Percentiles rank a stretch among this genome's conserved stretches.
Evolutionary conservation across 2,797 vertebrate species (phyloP).

Genomic region (Chaetodon trifasciatus): DNA sequence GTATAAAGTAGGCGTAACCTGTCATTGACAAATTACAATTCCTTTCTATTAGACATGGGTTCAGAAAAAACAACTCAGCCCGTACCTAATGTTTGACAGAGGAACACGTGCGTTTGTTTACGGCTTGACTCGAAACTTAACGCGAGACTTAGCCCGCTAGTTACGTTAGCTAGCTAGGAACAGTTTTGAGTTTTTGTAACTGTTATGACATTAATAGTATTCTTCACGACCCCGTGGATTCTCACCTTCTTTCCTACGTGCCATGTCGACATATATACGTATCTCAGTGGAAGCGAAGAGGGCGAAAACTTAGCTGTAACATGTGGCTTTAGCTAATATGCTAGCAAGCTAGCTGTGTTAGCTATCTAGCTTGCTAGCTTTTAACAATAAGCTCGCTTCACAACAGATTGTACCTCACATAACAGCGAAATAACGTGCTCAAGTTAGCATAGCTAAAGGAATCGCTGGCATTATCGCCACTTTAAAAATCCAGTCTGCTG

Average conservation of each 20-base stretch:
- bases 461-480: accelerated
- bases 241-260: constrained; percentile 84
- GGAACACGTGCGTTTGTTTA: constrained; percentile 78
- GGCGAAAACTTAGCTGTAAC: not conserved
- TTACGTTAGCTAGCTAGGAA: not conserved
- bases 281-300: not conserved
- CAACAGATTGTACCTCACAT: not conserved
- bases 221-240: not conserved
- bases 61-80: not conserved
- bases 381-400: not conserved
- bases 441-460: accelerated
- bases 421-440: accelerated
- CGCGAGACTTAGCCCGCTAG: constrained; percentile 38
- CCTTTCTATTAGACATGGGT: not conserved
- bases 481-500: not conserved
- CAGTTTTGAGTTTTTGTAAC: accelerated
- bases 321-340: constrained; percentile 9
- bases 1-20: not conserved
- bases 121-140: constrained; percentile 15
- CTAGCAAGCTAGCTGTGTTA: constrained; percentile 33
- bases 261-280: constrained; percentile 60
- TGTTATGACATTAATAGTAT: accelerated
- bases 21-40: not conserved
- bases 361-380: constrained; percentile 9
- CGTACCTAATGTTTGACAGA: not conserved